Evolutionary conservation across 2,113 vertebrate species (phyloP), one percentile per base, ranked within the genome.

Genomic region (Lates calcarifer): DNA sequence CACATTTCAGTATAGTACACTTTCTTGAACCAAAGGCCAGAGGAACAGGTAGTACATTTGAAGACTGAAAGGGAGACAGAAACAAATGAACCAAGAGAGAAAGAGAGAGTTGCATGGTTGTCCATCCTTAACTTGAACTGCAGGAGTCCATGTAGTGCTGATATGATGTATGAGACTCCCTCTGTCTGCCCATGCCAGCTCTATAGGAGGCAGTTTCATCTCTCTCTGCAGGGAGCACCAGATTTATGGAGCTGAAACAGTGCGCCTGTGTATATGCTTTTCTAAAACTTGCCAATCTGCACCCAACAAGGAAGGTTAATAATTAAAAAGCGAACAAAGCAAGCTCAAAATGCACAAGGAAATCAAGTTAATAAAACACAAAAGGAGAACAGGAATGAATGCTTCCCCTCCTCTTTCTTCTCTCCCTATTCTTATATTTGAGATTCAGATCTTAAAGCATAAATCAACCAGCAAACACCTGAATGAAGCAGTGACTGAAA

Each of bases 171-270:
- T 61, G 90, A 85, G 81, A 45, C 79, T 86, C 85, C 74, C 77
- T 87, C 79, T 66, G 82, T 81, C 83, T 85, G 89, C 75, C 86
- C 79, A 92, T 94, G 87, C 92, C 89, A 92, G 79, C 88, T 81
- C 90, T 84, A 75, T 78, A 89, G 92, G 91, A 92, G 88, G 89
- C 86, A 87, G 87, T 89, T 93, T 94, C 91, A 93, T 93, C 91
- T 89, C 93, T 84, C 93, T 92, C 94, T 90, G 87, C 89, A 90
- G 94, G 91, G 61, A 85, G 57, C 37, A 28, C 17, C 77, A 90
- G 94, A 95, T 95, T 95, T 95, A 95, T 94, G 90, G 87, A 90
- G 65, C 77, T 89, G 91, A 92, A 94, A 94, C 82, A 74, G 39
- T 74, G 93, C 12, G 60, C 91, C 84, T 93, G 86, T 84, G 84